Evolutionary conservation across 2,113 vertebrate genomes (phyloP).

Genomic region (Oreocharis arfaki): DNA sequence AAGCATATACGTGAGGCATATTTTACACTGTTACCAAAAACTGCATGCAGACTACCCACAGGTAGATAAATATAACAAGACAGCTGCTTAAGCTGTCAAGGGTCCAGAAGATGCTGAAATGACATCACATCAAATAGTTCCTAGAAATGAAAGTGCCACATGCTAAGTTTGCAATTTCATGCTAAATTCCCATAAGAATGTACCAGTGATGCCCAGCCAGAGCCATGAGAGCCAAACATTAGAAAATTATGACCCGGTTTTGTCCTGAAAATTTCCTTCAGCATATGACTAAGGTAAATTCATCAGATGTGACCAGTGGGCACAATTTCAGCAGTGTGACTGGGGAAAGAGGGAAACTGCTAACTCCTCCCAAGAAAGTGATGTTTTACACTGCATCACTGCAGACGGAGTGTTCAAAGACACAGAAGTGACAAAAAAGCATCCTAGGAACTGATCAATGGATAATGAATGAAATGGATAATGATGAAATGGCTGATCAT

Average conservation of each 20-base stretch:
- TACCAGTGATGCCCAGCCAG: background rate
- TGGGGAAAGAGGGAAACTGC: background rate
- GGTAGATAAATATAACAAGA: background rate
- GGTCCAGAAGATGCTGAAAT: background rate
- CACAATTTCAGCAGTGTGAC: background rate
- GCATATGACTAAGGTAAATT: background rate
- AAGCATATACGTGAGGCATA: accelerated
- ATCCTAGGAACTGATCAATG: background rate
- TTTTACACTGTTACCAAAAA: background rate
- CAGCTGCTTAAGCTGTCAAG: background rate
- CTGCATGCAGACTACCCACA: background rate
- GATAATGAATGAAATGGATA: no score
- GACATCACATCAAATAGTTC: background rate
- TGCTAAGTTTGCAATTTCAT: background rate
- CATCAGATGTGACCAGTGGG: background rate
- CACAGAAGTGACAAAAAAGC: background rate
- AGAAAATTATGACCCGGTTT: background rate
- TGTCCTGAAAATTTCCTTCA: background rate
- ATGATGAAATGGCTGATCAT: background rate
- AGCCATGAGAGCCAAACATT: background rate
- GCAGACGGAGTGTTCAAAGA: background rate
- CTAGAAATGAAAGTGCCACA: background rate
- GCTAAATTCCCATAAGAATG: background rate
- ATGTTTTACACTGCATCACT: background rate
- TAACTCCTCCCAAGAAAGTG: background rate